A percentile compares a stretch with the other conserved stretches of the same genome.
phyloP scores from a whole-genome alignment of 2,113 vertebrate genomes.

The Ancistrus triradiatus region DNA sequence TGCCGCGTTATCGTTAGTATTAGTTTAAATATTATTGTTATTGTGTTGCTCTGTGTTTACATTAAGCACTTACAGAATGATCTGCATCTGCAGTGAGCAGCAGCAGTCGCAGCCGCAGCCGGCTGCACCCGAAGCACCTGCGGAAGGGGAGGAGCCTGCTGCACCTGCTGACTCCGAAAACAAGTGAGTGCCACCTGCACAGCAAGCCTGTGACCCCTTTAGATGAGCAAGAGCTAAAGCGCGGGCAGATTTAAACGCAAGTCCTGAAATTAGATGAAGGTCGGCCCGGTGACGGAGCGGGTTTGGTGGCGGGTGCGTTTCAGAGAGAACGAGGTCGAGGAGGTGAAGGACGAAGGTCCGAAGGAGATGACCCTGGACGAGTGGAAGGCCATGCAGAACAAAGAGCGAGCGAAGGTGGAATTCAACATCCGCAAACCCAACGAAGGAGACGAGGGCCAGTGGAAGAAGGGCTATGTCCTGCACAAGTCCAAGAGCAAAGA shows the following conservation, averaged over 20 bases:
- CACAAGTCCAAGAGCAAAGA: conserved; percentile 97
- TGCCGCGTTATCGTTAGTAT: too few species aligned
- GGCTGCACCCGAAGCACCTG: conserved; percentile 85
- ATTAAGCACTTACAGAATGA: too few species aligned
- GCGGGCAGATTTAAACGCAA: too few species aligned
- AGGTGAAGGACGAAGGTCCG: conserved; percentile 94
- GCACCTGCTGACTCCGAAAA: conserved; percentile 94
- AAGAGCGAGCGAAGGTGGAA: conserved; percentile 92
- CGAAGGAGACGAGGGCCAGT: conserved; percentile 82
- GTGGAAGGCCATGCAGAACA: conserved; percentile 98
- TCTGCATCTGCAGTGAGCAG: too few species aligned
- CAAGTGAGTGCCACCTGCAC: conserved; percentile 87
- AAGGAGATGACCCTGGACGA: conserved; percentile 99
- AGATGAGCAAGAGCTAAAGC: too few species aligned
- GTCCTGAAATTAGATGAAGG: too few species aligned
- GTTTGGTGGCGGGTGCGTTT: background rate
- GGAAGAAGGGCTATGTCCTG: conserved; percentile 97
- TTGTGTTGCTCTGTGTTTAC: too few species aligned
- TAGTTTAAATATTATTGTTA: too few species aligned
- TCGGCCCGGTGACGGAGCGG: background rate
- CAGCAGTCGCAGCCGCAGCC: conserved; percentile 75
- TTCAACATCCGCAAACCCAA: conserved; percentile 99
- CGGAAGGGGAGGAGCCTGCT: conserved; percentile 93
- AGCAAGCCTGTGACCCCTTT: too few species aligned
- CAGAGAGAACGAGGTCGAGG: conserved; percentile 96